phyloP scores from a whole-genome alignment of 1,140 invertebrate genomes.

The Zaprionus vittiger region DNA sequence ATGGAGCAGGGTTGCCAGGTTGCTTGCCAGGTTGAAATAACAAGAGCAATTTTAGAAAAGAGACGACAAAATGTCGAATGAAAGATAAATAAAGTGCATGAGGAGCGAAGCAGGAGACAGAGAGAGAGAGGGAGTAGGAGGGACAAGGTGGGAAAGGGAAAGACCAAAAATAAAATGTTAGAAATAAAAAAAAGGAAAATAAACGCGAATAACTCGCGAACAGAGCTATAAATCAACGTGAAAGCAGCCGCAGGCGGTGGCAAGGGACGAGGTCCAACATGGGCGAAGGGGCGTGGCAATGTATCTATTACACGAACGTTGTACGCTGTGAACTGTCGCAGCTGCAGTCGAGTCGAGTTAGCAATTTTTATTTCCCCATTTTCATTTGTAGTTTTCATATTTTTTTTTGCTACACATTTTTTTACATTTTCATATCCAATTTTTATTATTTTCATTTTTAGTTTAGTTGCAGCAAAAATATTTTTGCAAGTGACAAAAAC shows the following conservation, averaged over 20 bases:
- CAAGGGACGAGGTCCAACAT: not conserved
- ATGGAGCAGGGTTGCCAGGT: slow-evolving; percentile 25
- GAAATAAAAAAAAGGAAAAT: slow-evolving; percentile 54
- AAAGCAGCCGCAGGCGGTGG: slow-evolving; percentile 31
- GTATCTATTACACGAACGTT: slow-evolving; percentile 61
- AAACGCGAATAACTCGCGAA: slow-evolving; percentile 57
- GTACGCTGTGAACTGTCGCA: slow-evolving; percentile 66
- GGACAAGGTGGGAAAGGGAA: not conserved
- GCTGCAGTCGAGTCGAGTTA: slow-evolving; percentile 61
- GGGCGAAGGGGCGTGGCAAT: slow-evolving; percentile 54
- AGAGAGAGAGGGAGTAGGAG: not conserved
- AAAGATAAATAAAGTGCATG: slow-evolving; percentile 80
- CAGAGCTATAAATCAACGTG: slow-evolving; percentile 73
- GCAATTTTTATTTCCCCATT: slow-evolving; percentile 45
- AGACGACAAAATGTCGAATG: slow-evolving; percentile 82
- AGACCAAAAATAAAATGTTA: slow-evolving; percentile 53
- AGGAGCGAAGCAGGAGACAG: not conserved
- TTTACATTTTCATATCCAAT: slow-evolving; percentile 22
- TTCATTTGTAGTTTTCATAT: slow-evolving; percentile 31
- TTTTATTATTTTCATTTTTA: slow-evolving; percentile 24
- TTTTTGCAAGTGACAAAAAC: slow-evolving; percentile 73
- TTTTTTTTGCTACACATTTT: slow-evolving; percentile 13
- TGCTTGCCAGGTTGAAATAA: slow-evolving; percentile 75
- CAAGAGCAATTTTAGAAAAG: slow-evolving; percentile 77
- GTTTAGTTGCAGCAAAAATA: slow-evolving; percentile 68